Conservation (phyloP, 2,797 vertebrate species). For the Xyrichtys novacula region DNA sequence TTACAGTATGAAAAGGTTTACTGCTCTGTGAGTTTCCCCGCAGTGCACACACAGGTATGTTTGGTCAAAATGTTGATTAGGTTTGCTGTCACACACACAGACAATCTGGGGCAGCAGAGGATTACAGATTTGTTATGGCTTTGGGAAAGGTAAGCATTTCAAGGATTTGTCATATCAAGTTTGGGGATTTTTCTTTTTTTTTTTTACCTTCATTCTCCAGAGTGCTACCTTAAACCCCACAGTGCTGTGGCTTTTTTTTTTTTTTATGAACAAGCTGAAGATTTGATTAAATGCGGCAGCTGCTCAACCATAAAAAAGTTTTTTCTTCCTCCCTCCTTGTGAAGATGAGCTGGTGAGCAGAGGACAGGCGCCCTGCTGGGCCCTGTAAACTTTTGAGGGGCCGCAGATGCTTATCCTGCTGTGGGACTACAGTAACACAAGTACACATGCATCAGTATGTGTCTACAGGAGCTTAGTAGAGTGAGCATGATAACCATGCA, state of each 20-base stretch:
- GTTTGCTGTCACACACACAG: slow-evolving; percentile 41
- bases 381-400: slow-evolving; percentile 48
- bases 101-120: slow-evolving; percentile 71
- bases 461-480: slow-evolving; percentile 9
- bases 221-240: slow-evolving; percentile 60
- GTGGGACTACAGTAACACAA: slow-evolving; percentile 24
- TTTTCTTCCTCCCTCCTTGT: slow-evolving; percentile 32
- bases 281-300: slow-evolving; percentile 73
- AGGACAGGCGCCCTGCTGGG: slow-evolving; percentile 34
- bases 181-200: slow-evolving; percentile 8
- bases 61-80: slow-evolving; percentile 62
- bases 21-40: slow-evolving; percentile 20
- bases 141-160: slow-evolving; percentile 74
- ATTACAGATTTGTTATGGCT: slow-evolving; percentile 70
- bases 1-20: background rate
- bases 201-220: slow-evolving; percentile 56
- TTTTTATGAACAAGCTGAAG: slow-evolving; percentile 64
- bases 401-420: slow-evolving; percentile 55
- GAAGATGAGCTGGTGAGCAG: slow-evolving; percentile 56
- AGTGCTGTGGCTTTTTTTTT: slow-evolving; percentile 49
- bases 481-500: slow-evolving; percentile 14
- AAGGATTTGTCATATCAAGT: slow-evolving; percentile 74
- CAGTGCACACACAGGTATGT: slow-evolving; percentile 13
- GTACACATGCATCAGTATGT: slow-evolving; percentile 29
- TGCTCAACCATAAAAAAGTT: slow-evolving; percentile 63